Evolutionary conservation across 2,888 invertebrate species (phyloP), one percentile per base, ranked within the genome.

Genomic region (Cyrtodaria siliqua): DNA sequence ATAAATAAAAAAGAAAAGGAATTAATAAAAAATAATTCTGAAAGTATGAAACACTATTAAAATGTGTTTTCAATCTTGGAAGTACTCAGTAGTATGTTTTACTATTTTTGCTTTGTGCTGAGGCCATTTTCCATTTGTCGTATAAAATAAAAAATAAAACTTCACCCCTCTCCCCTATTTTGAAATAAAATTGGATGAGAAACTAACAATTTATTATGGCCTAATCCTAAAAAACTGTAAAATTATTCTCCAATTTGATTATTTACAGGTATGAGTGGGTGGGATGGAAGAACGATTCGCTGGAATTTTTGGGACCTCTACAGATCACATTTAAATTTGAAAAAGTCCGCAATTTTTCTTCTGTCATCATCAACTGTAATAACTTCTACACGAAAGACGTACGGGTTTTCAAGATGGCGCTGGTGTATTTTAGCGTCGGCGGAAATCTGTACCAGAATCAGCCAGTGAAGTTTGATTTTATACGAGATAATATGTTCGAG

Each of bases 321-420:
- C 95, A 96, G 86, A 94, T 98, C 50, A 94, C 95, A 1, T 97
- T 98, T 94, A 97, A 97, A 92, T 98, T 98, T 93, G 97, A 97
- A 91, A 95, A 95, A 90, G 96, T 97, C 70, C 94, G 97, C 20
- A 97, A 97, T 93, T 98, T 98, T 94, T 96, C 96, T 53, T 95
- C 95, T 0, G 95, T 97, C 27, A 95, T 96, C 90, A 95, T 98
- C 67, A 96, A 95, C 93, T 96, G 96, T 93, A 97, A 96, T 93
- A 98, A 98, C 93, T 96, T 96, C 92, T 96, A 96, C 93, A 96
- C 95, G 90, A 95, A 96, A 89, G 97, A 97, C 87, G 96, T 97
- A 0, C 94, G 97, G 95, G 96, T 97, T 76, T 97, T 97, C 93
- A 95, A 96, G n/a, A 95, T 95, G 90, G 97, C 96, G 26, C 95